Evolutionary conservation across 1,140 invertebrate species (phyloP).

Genomic region (Drosophila littoralis): DNA sequence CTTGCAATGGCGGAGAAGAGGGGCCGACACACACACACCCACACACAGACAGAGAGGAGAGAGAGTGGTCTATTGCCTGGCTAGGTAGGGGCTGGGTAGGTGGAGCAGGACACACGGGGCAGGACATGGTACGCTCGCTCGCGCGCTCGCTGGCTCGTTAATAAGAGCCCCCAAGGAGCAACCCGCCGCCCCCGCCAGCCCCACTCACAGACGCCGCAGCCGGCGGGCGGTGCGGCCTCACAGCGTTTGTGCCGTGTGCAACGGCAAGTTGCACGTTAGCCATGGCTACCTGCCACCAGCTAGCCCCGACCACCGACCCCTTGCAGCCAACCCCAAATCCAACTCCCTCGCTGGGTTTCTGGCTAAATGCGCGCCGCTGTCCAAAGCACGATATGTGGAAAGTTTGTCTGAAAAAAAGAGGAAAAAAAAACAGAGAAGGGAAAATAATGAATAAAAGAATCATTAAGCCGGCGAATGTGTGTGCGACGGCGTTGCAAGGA

Average conservation of each 20-base stretch:
- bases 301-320: neutral
- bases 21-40: neutral
- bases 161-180: slow-evolving; percentile 69
- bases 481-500: slow-evolving; percentile 34
- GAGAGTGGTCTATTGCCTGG: slow-evolving; percentile 6
- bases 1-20: slow-evolving; percentile 25
- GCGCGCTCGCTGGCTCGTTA: slow-evolving; percentile 77
- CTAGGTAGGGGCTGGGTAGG: slow-evolving; percentile 1
- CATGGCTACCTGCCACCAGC: slow-evolving; percentile 10
- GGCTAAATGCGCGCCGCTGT: slow-evolving; percentile 74
- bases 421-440: slow-evolving; percentile 16
- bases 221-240: slow-evolving; percentile 5
- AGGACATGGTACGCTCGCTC: slow-evolving; percentile 65
- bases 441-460: slow-evolving; percentile 82
- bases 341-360: slow-evolving; percentile 18
- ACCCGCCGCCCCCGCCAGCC: slow-evolving; percentile 18
- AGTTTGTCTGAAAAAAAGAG: slow-evolving; percentile 21
- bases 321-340: neutral
- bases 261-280: slow-evolving; percentile 7
- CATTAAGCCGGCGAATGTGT: slow-evolving; percentile 74
- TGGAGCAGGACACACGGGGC: slow-evolving; percentile 47
- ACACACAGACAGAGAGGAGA: slow-evolving; percentile 22
- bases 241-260: neutral
- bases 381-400: slow-evolving; percentile 58
- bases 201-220: slow-evolving; percentile 16